These are phyloP conservation scores for Salminus brasiliensis DNA, from an alignment of 2,113 vertebrate genomes.

Conservation along the genomic window DNA sequence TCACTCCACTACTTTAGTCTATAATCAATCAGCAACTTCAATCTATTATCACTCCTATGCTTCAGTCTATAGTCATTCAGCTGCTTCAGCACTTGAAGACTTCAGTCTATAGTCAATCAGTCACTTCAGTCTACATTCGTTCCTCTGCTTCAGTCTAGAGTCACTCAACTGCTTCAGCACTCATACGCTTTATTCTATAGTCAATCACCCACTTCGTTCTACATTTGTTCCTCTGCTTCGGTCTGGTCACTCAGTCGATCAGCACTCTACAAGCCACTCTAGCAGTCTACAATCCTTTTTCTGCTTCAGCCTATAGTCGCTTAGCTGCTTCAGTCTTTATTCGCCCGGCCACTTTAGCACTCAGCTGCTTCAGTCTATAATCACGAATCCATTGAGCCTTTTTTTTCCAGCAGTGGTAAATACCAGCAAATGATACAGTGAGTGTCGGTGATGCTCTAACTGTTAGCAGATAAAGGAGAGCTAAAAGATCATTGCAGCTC, in stretches of 20 bases:
- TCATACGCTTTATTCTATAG: neutral
- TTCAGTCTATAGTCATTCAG: neutral
- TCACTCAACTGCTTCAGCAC: neutral
- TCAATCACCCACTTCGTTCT: neutral
- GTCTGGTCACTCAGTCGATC: neutral
- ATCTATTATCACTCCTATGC: neutral
- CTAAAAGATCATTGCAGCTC: neutral
- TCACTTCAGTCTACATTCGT: neutral
- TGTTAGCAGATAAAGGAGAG: neutral
- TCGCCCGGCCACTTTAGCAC: neutral
- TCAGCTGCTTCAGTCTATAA: neutral
- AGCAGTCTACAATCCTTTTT: no score
- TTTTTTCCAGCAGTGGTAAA: neutral
- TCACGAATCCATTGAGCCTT: neutral
- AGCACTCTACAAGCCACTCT: no score
- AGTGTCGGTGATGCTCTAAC: neutral
- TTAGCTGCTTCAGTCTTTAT: neutral
- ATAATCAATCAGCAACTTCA: neutral
- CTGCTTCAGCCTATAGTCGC: no score
- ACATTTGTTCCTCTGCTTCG: no score
- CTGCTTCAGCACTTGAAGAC: no score
- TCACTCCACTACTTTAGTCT: neutral
- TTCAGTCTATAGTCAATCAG: neutral
- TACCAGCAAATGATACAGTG: neutral
- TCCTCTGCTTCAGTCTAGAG: neutral